These are phyloP conservation scores for Tetragonisca angustula DNA, from an alignment of 2,888 invertebrate species.

Conservation along the genomic window DNA sequence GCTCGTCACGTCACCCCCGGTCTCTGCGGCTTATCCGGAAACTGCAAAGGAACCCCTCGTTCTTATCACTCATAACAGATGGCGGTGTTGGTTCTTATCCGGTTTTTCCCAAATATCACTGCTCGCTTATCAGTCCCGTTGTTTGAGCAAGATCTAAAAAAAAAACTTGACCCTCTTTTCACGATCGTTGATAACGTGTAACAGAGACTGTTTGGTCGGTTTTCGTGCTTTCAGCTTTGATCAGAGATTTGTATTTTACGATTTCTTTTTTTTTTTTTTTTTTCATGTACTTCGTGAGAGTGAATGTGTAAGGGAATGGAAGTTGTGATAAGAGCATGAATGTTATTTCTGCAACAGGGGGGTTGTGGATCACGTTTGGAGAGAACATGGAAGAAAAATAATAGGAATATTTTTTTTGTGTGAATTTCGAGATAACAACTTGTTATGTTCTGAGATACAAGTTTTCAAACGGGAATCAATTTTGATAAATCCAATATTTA, in stretches of 20 bases:
- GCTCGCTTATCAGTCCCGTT: background rate
- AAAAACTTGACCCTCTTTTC: background rate
- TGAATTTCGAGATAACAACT: no score
- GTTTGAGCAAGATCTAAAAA: background rate
- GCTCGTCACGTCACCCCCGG: constrained; percentile 76
- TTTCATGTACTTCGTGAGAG: background rate
- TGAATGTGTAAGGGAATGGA: background rate
- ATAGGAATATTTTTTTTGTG: background rate
- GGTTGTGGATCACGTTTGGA: background rate
- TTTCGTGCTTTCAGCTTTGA: no score
- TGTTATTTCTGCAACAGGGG: background rate
- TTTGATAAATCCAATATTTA: background rate
- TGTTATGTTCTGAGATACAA: no score
- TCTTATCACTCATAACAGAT: constrained; percentile 79
- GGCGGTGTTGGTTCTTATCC: constrained; percentile 75
- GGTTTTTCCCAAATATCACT: constrained; percentile 49
- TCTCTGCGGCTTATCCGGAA: constrained; percentile 78
- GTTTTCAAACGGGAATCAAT: background rate
- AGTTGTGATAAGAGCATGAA: background rate
- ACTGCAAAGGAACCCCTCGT: constrained; percentile 77
- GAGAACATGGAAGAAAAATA: no score
- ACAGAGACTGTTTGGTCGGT: background rate
- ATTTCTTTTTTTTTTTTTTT: background rate
- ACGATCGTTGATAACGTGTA: background rate
- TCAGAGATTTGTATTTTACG: background rate